Evolutionary conservation across 2,888 invertebrate species (phyloP).

Genomic region (Nomada goodeniana): DNA sequence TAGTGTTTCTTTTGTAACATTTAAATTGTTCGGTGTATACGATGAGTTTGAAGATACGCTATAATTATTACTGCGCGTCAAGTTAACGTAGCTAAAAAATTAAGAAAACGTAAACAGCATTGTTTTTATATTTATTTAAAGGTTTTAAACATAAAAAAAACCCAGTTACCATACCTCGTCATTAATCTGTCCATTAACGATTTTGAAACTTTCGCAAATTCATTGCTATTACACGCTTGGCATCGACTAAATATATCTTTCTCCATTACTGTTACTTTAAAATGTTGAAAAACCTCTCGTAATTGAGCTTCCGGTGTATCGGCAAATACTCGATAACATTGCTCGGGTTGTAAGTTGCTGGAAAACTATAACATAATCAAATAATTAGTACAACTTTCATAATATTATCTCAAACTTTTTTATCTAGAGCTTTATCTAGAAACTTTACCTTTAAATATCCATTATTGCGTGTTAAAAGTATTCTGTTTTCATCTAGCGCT

Average conservation of each 20-base stretch:
- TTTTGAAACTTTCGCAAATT: conserved; percentile 84
- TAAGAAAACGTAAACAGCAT: conserved; percentile 12
- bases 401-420: no score
- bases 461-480: conserved; percentile 86
- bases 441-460: conserved; percentile 83
- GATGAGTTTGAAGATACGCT: not conserved
- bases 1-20: not conserved
- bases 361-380: conserved; percentile 72
- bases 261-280: conserved; percentile 87
- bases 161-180: conserved; percentile 58
- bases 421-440: no score
- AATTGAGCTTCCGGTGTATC: conserved; percentile 88
- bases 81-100: conserved; percentile 28
- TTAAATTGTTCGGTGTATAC: not conserved
- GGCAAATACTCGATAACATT: conserved; percentile 87
- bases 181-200: conserved; percentile 82
- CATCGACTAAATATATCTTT: conserved; percentile 90
- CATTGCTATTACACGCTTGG: conserved; percentile 86
- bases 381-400: not conserved
- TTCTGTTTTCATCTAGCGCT: conserved; percentile 85
- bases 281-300: conserved; percentile 88
- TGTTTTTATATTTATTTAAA: not conserved
- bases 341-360: conserved; percentile 85
- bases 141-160: not conserved
- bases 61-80: conserved; percentile 41